Evolutionary conservation across 2,113 vertebrate genomes (phyloP), one percentile per base, ranked within the genome.

Genomic region (Oreochromis niloticus): DNA sequence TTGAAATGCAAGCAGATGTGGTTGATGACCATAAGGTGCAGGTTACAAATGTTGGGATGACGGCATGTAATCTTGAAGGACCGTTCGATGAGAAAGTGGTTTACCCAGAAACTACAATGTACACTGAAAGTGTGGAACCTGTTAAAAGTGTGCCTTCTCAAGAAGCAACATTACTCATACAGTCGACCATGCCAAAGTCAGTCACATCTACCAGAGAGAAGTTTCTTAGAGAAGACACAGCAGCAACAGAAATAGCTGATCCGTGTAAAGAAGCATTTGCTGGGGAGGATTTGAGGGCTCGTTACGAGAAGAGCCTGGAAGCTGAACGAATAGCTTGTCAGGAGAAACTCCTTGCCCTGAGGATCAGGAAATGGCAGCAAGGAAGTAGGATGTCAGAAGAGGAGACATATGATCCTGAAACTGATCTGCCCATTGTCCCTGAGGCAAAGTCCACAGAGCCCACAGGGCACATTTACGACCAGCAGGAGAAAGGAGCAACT

Each of bases 321-420:
- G 94, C 90, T 50, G 95, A 96, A 6, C 80, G 87, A 3, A 89
- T 93, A 50, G 93, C 95, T 82, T 95, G 94, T 91, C 93, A 96
- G 46, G 94, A 96, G 52, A 95, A 96, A 85, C 94, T 95, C n/a
- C 88, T 95, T 1, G 92, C 95, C 16, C 55, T 94, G 14, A 91
- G 92, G 11, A 94, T 96, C 81, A 89, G 88, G 66, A 95, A 96
- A 87, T 96, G 96, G 96, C 95, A 96, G 85, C 91, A 96, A 80
- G 94, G 92, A 4, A 92, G 90, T 50, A 88, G 85, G 14, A 91
- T 93, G 90, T 83, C 94, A 68, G 83, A 90, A 83, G 93, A 94
- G 43, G 84, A 92, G 59, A 80, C 34, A n/a, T 88, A 92, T 88
- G 71, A 87, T 6, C 73, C 90, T 50, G 90, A 92, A 84, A 82